Conservation (phyloP, 1,140 invertebrate species). For the Lepidurus arcticus region DNA sequence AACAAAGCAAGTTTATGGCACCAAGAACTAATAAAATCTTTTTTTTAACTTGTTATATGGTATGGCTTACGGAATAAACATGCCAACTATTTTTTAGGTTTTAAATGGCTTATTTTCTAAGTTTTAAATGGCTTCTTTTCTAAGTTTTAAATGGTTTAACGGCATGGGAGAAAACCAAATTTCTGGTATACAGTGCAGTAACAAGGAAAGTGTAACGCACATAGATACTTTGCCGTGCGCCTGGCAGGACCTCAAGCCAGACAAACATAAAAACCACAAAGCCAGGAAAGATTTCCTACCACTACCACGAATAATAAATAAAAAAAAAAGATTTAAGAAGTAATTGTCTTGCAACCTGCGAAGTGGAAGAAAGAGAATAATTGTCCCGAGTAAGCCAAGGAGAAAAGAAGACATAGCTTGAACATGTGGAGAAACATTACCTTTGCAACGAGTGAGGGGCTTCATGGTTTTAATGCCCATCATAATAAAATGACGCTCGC, state of each 20-base stretch:
- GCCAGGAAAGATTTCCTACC: neutral
- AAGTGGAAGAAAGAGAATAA: neutral
- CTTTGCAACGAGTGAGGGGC: slow-evolving; percentile 35
- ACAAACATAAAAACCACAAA: neutral
- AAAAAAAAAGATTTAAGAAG: too few relatives aligned
- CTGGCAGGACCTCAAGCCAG: neutral
- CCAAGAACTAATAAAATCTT: too few relatives aligned
- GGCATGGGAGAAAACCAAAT: neutral
- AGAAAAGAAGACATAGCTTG: neutral
- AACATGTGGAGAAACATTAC: slow-evolving; percentile 22
- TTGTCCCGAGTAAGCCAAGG: neutral
- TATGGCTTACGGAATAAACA: too few relatives aligned
- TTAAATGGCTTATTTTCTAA: too few relatives aligned
- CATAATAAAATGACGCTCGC: slow-evolving; percentile 33
- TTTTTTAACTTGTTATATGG: too few relatives aligned
- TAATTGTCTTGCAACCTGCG: neutral
- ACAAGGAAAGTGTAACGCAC: neutral
- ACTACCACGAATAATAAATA: neutral
- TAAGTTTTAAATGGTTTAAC: too few relatives aligned
- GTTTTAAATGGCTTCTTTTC: too few relatives aligned
- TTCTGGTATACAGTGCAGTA: neutral
- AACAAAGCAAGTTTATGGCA: too few relatives aligned
- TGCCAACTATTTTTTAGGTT: too few relatives aligned
- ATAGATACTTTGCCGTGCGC: neutral
- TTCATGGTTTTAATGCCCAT: slow-evolving; percentile 36